Base-by-base conservation (phyloP, 2,113 vertebrate species). In the Myotis yumanensis region DNA sequence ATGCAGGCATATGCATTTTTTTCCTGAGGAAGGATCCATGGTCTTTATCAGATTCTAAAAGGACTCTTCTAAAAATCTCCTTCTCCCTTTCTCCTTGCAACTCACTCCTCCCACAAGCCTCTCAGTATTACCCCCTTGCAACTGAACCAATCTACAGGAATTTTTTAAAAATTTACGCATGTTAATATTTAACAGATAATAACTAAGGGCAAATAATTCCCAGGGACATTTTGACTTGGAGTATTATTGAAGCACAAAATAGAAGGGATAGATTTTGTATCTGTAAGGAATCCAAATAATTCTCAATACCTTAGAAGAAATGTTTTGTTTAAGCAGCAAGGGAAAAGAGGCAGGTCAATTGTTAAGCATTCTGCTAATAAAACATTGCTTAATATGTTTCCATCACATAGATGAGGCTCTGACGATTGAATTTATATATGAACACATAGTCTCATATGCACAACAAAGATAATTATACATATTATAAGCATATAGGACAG, bases 401-500 rank as follows among this genome's bases (percentile, higher is more conserved):
- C 89, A 91, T 96, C 89, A 86, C 69, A 43, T 46, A 95, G 82
- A 95, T 71, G 96, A 96, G 83, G 51, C 86, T 95, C 82, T 95
- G 86, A 85, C 0, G 28, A 95, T 37, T 90, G 73, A 95, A 82
- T 96, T 91, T 97, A 90, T 92, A 95, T 92, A 77, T 80, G 79
- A 94, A 75, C 75, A 86, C 51, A 94, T 91, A 95, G 86, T 75
- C 94, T 95, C 75, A 95, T 85, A 81, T 59, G 57, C 35, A 96
- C 82, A 96, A 95, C 88, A 92, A 96, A 96, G 95, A 91, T 69
- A 59, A 92, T 94, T 97, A 95, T 92, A 90, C 95, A 83, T 52
- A 73, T 95, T 95, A 94, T 71, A 96, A 96, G 86, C 90, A 94
- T 95, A 83, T 35, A 94, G 84, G 68, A 97, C 86, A 96, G 96